Conservation (phyloP, 35 echinoderm and acorn worm species). For the Apostichopus japonicus region DNA sequence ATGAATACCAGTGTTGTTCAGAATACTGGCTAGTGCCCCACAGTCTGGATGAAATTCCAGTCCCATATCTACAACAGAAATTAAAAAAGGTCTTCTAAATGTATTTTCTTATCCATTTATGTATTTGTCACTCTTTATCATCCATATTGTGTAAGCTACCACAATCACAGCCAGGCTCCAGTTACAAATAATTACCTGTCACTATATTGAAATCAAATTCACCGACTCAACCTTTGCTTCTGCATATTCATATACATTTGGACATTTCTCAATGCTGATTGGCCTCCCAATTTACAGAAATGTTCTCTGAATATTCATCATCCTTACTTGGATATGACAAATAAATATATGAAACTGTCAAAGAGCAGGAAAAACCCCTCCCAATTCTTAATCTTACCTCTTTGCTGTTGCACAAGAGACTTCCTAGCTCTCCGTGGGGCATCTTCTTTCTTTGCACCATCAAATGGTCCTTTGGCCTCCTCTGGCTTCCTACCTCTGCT, state of each 20-base stretch:
- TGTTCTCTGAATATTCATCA: neutral
- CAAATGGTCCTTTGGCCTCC: neutral
- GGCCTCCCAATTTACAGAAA: no score
- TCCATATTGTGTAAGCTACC: no score
- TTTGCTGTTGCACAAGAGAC: constrained; percentile 54
- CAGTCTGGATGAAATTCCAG: constrained; percentile 58
- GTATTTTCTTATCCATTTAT: no score
- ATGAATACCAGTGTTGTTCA: constrained; percentile 65
- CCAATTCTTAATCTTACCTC: neutral
- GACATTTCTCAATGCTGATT: no score
- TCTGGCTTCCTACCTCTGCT: constrained; percentile 41
- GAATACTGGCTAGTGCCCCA: constrained; percentile 68
- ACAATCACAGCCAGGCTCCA: no score
- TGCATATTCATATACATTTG: no score
- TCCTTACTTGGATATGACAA: neutral
- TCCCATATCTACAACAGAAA: constrained; percentile 37
- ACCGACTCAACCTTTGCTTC: no score
- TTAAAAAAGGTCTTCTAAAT: neutral
- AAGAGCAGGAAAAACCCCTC: no score
- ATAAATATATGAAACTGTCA: neutral
- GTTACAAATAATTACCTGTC: no score
- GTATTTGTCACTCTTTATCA: no score
- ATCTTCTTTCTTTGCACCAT: neutral
- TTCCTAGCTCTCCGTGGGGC: neutral
- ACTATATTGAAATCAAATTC: no score